These are phyloP conservation scores for Anas acuta DNA, from an alignment of 2,797 vertebrate genomes.

Conservation along the genomic window DNA sequence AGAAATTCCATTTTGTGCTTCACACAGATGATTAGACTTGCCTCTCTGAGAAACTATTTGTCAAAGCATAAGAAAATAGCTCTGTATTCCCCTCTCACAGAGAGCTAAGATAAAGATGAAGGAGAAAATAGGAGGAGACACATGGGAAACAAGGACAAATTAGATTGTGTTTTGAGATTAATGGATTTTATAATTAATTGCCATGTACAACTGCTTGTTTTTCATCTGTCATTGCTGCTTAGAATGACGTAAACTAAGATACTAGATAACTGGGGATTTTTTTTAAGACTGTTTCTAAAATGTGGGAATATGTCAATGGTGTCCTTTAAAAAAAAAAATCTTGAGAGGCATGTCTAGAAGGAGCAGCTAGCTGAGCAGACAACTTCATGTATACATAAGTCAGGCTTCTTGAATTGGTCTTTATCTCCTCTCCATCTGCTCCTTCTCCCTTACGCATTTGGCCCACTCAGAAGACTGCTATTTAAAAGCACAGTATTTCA, in stretches of 20 bases:
- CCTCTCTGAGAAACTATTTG: not conserved
- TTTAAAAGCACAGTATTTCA: not conserved
- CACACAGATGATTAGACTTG: not conserved
- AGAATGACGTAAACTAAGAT: not conserved
- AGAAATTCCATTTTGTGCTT: not conserved
- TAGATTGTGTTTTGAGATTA: not conserved
- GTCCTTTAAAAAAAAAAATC: not conserved
- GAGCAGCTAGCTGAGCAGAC: not conserved
- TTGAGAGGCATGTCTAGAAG: not conserved
- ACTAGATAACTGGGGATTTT: not conserved
- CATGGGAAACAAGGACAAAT: not conserved
- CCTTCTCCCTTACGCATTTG: not conserved
- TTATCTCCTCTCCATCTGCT: not conserved
- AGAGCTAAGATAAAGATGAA: not conserved
- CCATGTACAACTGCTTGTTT: not conserved
- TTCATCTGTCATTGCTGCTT: not conserved
- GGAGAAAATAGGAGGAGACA: not conserved
- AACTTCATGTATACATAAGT: not conserved
- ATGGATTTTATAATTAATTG: constrained; percentile 8
- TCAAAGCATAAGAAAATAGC: not conserved
- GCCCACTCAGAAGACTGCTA: not conserved
- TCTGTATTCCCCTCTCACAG: not conserved
- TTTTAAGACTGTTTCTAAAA: not conserved
- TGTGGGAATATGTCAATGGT: not conserved
- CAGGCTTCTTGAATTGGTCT: not conserved